Evolutionary conservation across 1,140 invertebrate species (phyloP), one percentile per base, ranked within the genome.

Genomic region (Drosophila albomicans): DNA sequence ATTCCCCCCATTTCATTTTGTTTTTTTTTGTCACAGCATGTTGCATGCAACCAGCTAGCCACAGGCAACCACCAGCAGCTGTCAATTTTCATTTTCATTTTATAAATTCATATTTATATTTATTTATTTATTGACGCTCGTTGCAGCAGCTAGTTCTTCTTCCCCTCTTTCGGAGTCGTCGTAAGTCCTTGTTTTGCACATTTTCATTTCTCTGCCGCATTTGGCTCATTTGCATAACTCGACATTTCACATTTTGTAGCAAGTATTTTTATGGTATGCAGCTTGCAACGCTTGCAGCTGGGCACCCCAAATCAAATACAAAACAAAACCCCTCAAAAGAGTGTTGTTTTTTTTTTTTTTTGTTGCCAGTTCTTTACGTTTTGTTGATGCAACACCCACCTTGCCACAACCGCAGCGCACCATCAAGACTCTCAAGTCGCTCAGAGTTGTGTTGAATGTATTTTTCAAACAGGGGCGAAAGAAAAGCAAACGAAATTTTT

Each of bases 201-300:
- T 52, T 68, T 67, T 43, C 35, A 46, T 48, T 48, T 30, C 11
- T 25, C 64, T 54, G 43, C 54, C 25, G 48, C 48, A 45, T 74
- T 78, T 69, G 41, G 28, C 48, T 72, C 57, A 72, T 63, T 70
- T 85, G 58, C 81, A 84, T 80, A 78, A 58, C 62, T 74, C 64
- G 41, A 63, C 70, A 76, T 54, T 54, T 75, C 54, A 63, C 75
- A 75, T 70, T 81, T 77, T 54, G 68, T 74, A 35, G 71, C 61
- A 68, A 58, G 28, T 67, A 72, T 76, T 65, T 68, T 48, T 43
- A 25, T 58, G 8, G 66, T 51, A 51, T 68, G 32, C 64, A 61
- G 66, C 65, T 69, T 25, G 20, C 20, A 25, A 25, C 20, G 65
- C 49, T 38, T 46, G 38, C 43, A 68, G 73, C n/a, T 48, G 79